Conservation (phyloP, 1,140 invertebrate species). For the Matsumurasca onukii region DNA sequence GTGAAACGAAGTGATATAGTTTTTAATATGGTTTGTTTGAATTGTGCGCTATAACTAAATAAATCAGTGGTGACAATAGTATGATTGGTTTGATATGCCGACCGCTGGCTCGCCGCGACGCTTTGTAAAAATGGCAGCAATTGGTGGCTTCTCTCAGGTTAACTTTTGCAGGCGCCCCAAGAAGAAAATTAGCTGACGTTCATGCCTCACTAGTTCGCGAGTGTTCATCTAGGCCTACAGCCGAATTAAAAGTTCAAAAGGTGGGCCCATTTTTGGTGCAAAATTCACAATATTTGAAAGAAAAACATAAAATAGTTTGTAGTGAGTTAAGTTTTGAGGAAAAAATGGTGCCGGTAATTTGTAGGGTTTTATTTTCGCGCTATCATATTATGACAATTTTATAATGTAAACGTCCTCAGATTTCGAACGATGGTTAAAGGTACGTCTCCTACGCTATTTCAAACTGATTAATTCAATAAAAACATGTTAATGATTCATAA, state of each 20-base stretch:
- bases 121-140: constrained; percentile 54
- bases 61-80: not conserved
- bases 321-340: constrained; percentile 38
- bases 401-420: constrained; percentile 32
- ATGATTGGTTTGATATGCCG: constrained; percentile 22
- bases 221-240: constrained; percentile 44
- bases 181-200: constrained; percentile 57
- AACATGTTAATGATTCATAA: not conserved
- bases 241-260: constrained; percentile 48
- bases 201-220: constrained; percentile 42
- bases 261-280: constrained; percentile 44
- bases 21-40: not conserved
- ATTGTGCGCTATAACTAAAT: constrained; percentile 9
- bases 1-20: not conserved
- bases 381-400: constrained; percentile 31
- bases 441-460: constrained; percentile 13
- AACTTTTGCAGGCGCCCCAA: constrained; percentile 52
- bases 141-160: constrained; percentile 47
- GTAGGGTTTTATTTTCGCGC: constrained; percentile 35
- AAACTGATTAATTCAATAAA: not conserved
- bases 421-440: constrained; percentile 25
- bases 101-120: constrained; percentile 41
- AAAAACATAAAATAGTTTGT: constrained; percentile 37
- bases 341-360: constrained; percentile 40
- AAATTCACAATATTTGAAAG: constrained; percentile 34